phyloP scores from a whole-genome alignment of 2,888 invertebrate genomes.

The Xanthorhoe designata region DNA sequence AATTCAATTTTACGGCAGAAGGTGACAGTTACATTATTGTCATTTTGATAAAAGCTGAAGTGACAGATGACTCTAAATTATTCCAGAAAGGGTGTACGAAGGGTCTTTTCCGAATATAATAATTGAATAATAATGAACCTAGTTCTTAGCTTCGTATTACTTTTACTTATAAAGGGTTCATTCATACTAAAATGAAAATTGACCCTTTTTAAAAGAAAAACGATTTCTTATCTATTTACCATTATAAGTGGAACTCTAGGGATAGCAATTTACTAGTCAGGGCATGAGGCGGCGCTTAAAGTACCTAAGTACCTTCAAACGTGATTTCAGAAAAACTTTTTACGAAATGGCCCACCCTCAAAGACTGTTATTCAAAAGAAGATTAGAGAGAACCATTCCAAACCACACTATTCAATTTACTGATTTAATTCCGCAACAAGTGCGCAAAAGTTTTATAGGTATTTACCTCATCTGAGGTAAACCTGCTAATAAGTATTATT shows the following conservation, averaged over 20 bases:
- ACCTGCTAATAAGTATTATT: too few species aligned
- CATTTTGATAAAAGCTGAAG: conserved; percentile 37
- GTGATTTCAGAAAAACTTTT: not conserved
- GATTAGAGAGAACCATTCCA: conserved; percentile 2
- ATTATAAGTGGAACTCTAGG: not conserved
- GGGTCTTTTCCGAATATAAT: conserved; percentile 14
- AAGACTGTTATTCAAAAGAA: not conserved
- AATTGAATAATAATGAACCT: not conserved
- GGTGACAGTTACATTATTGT: conserved; percentile 22
- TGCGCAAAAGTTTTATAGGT: not conserved
- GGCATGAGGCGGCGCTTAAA: not conserved
- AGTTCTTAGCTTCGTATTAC: not conserved
- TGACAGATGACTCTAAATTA: conserved; percentile 30
- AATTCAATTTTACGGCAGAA: conserved; percentile 36
- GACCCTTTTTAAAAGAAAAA: not conserved
- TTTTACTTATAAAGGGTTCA: not conserved
- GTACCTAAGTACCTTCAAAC: not conserved
- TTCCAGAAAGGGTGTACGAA: conserved; percentile 7
- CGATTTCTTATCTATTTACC: not conserved
- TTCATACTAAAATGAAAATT: not conserved
- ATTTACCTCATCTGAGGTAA: too few species aligned
- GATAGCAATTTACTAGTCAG: not conserved
- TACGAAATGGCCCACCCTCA: not conserved
- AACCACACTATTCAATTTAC: not conserved
- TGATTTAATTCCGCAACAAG: not conserved